Evolutionary conservation across 64 coral and sea anemone genomes (phyloP).

Genomic region (Stichodactyla mertensii): DNA sequence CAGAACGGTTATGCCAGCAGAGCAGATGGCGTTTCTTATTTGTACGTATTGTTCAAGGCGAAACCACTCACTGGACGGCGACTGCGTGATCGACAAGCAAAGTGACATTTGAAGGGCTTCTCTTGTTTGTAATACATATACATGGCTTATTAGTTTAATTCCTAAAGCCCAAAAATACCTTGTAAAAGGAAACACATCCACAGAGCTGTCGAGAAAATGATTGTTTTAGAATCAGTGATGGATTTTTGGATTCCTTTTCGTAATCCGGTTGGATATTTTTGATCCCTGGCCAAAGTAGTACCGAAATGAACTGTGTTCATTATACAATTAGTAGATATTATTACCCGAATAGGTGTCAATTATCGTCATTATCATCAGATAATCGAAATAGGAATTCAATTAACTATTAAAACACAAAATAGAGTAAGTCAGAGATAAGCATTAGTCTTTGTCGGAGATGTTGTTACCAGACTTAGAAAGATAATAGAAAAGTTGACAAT

Average conservation of each 20-base stretch:
- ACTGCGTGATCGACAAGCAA: conserved; percentile 55
- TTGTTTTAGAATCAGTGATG: conserved; percentile 26
- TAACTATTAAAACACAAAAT: conserved; percentile 99
- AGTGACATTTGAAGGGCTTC: conserved; percentile 69
- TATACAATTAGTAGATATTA: conserved; percentile 98
- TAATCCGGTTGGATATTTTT: conserved; percentile 58
- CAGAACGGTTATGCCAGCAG: conserved; percentile 21
- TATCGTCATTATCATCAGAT: conserved; percentile 98
- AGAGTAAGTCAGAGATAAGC: conserved; percentile 85
- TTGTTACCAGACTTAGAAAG: conserved; percentile 17
- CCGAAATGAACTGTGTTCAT: conserved; percentile 89
- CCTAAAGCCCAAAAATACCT: conserved; percentile 21
- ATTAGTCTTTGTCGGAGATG: conserved; percentile 68
- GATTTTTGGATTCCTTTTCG: background rate
- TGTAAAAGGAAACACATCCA: conserved; percentile 13
- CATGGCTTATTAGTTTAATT: conserved; percentile 52
- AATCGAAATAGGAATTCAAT: conserved; percentile 99
- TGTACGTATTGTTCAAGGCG: conserved; percentile 63
- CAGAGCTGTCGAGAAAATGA: conserved; percentile 21
- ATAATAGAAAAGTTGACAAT: conserved; percentile 21
- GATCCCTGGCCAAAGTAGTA: conserved; percentile 38
- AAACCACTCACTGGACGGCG: conserved; percentile 59
- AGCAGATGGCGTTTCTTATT: conserved; percentile 87
- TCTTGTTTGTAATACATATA: conserved; percentile 72
- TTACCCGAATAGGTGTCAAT: conserved; percentile 98